Base-by-base conservation (phyloP, 2,113 vertebrate species). In the Eubucco bourcierii region DNA sequence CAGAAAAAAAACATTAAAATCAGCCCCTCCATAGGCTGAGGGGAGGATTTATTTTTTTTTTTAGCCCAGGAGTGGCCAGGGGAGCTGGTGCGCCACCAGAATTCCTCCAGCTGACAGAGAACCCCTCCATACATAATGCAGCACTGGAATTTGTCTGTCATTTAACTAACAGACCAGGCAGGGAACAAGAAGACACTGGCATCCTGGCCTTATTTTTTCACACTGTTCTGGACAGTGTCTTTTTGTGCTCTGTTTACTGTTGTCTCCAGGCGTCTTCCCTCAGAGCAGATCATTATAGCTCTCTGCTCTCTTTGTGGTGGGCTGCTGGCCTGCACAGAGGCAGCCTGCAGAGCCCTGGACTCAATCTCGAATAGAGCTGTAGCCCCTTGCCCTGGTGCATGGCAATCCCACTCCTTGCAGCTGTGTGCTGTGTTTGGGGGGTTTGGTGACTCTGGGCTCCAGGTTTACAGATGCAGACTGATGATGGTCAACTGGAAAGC, bases 381-480 rank as follows among this genome's bases (percentile, higher is more conserved):
- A 15, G 44, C 59, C 7, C 1, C 64, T 41, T 2, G 6, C 58
- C 58, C 29, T 12, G 3, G 1, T 0, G 2, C 58, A 5, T 6
- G 33, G 56, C n/a, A 2, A 12, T 27, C 37, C 88, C 1, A 3
- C 20, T 56, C 28, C 28, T 24, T 4, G 28, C 3, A 25, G 15
- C 47, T 34, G 15, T 4, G 5, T 9, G 0, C 4, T 2, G 0
- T 7, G 3, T 15, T 16, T 5, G 1, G 46, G 28, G 28, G 5
- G 7, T 39, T 46, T 46, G 1, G 0, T 9, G 33, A 12, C 27
- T 24, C 61, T 15, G 50, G 39, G 17, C 29, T 74, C 33, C 0
- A 3, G 7, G 12, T 41, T 44, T 15, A 44, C 80, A 72, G 58
- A 19, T 0, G 2, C 53, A 50, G 24, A 10, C 6, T 16, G 4